These are phyloP conservation scores for Maniola hyperantus DNA, from an alignment of 2,888 invertebrate genomes.

Conservation along the genomic window DNA sequence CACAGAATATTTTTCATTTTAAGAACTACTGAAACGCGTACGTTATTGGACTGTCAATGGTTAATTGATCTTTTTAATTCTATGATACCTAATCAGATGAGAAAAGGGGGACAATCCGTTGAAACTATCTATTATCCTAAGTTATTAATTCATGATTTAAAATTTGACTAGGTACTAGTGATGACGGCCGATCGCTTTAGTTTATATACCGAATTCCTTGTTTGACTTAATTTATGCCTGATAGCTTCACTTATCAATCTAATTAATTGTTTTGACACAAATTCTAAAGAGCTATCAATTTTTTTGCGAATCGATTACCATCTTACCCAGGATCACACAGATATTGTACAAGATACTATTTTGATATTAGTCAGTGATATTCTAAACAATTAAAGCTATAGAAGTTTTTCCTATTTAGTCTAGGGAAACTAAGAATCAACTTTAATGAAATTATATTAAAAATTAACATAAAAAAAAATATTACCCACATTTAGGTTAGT, in stretches of 20 bases:
- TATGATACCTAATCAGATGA: neutral
- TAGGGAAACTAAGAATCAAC: no score
- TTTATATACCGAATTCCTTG: neutral
- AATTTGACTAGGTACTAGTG: neutral
- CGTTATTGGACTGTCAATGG: neutral
- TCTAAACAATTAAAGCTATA: no score
- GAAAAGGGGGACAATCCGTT: neutral
- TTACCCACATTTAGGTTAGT: no score
- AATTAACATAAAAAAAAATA: no score
- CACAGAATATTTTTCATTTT: conserved; percentile 3
- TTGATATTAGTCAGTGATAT: no score
- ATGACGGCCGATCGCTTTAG: neutral
- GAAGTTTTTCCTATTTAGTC: no score
- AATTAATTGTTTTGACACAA: neutral
- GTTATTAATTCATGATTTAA: neutral
- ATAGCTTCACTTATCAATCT: neutral
- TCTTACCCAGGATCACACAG: no score
- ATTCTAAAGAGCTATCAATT: neutral
- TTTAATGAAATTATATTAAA: no score
- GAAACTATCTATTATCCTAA: neutral
- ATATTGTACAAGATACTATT: no score
- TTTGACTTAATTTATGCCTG: neutral
- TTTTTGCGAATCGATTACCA: conserved; percentile 1
- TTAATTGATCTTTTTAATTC: conserved; percentile 1
- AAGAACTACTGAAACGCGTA: neutral